These are phyloP conservation scores for Epinotia demarniana DNA, from an alignment of 2,888 invertebrate species.

Conservation along the genomic window DNA sequence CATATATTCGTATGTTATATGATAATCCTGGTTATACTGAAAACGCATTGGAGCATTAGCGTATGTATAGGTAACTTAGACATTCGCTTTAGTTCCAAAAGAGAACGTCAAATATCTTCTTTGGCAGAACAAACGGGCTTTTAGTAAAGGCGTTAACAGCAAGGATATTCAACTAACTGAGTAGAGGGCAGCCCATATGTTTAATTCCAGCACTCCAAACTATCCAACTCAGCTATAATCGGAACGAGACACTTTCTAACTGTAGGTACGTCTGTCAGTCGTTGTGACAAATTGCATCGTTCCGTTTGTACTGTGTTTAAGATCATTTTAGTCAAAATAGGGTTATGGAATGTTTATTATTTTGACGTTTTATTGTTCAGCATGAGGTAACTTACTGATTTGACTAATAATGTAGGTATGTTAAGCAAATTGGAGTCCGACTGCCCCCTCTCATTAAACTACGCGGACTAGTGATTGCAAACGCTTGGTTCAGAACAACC, in stretches of 20 bases:
- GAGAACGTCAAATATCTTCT: constrained; percentile 35
- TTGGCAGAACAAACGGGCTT: constrained; percentile 28
- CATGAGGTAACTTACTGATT: background rate
- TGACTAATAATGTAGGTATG: background rate
- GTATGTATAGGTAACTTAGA: background rate
- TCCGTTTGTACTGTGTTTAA: background rate
- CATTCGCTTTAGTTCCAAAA: constrained; percentile 2
- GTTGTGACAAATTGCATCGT: too few relatives aligned
- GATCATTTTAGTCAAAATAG: background rate
- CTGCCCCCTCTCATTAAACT: constrained; percentile 18
- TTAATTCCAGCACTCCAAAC: background rate
- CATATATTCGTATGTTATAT: too few relatives aligned
- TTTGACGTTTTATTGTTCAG: background rate
- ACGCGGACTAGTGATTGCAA: constrained; percentile 25
- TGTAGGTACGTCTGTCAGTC: too few relatives aligned
- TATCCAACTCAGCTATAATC: too few relatives aligned
- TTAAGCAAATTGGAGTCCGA: background rate
- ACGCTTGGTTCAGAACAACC: constrained; percentile 9
- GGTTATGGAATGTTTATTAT: constrained; percentile 2
- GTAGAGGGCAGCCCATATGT: background rate
- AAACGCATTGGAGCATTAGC: too few relatives aligned
- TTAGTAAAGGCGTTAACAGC: background rate
- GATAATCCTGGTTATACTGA: too few relatives aligned
- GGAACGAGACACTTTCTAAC: too few relatives aligned
- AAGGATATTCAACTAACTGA: constrained; percentile 25